phyloP scores from a whole-genome alignment of 2,113 vertebrate genomes.

The Nyctibius bracteatus region DNA sequence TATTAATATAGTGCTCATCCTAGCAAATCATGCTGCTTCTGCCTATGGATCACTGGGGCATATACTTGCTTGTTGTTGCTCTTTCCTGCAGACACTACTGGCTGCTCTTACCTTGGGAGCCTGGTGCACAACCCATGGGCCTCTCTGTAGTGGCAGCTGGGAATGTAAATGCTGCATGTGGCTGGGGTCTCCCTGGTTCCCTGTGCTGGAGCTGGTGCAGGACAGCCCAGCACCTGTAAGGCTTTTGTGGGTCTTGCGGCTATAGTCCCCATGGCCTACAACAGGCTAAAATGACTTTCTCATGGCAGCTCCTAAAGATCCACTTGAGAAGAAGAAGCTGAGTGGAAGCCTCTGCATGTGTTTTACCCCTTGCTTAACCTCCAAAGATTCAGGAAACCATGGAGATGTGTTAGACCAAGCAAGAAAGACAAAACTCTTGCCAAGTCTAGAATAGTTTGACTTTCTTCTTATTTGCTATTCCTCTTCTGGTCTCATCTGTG shows the following conservation, averaged over 20 bases:
- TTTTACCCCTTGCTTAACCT: neutral
- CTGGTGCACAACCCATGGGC: accelerated
- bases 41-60: neutral
- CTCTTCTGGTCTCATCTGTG: neutral
- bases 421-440: neutral
- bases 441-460: neutral
- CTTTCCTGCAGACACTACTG: accelerated
- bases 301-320: neutral
- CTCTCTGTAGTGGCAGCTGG: neutral
- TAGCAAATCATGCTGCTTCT: neutral
- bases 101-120: neutral
- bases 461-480: neutral
- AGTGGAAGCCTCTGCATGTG: neutral
- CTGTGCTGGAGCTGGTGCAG: neutral
- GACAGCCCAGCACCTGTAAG: neutral
- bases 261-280: neutral
- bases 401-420: accelerated
- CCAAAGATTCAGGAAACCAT: accelerated
- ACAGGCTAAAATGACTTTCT: neutral
- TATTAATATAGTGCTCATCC: neutral
- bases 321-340: neutral
- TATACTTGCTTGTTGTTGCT: neutral
- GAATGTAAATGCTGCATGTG: neutral
- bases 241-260: neutral
- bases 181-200: neutral